Evolutionary conservation across 2,797 vertebrate species (phyloP).

Genomic region (Carapus acus): DNA sequence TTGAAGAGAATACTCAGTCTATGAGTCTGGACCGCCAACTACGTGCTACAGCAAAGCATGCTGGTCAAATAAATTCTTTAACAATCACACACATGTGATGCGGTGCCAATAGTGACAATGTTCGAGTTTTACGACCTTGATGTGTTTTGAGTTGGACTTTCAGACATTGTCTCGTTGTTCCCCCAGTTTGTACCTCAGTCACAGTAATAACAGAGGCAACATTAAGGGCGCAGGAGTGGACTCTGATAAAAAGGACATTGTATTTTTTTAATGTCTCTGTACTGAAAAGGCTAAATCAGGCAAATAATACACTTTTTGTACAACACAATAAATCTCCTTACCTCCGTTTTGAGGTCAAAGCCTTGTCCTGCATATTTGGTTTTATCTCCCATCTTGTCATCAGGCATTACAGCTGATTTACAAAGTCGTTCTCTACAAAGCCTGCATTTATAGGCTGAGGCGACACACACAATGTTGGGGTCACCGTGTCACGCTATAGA

Average conservation of each 20-base stretch:
- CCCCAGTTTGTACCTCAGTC: constrained; percentile 4
- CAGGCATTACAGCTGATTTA: constrained; percentile 60
- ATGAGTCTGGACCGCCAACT: constrained; percentile 44
- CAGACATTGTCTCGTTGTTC: constrained; percentile 20
- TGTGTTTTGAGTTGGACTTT: constrained; percentile 29
- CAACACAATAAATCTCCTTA: constrained; percentile 53
- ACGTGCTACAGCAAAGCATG: constrained; percentile 38
- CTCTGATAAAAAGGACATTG: no score
- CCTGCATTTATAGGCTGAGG: constrained; percentile 65
- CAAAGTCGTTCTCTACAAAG: constrained; percentile 62
- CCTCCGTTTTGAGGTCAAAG: constrained; percentile 46
- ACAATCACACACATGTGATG: constrained; percentile 15
- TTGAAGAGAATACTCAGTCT: constrained; percentile 45
- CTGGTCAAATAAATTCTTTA: background rate
- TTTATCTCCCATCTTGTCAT: constrained; percentile 59
- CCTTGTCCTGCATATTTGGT: constrained; percentile 51
- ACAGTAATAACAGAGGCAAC: no score
- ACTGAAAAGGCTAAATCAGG: constrained; percentile 39
- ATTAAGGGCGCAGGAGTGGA: no score
- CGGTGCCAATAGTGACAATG: background rate
- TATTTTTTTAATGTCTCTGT: constrained; percentile 53
- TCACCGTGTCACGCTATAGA: constrained; percentile 58
- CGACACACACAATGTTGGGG: constrained; percentile 62
- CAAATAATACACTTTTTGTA: constrained; percentile 47
- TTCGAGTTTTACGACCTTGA: constrained; percentile 34